phyloP scores from a whole-genome alignment of 2,113 vertebrate species.

The Ancistrus triradiatus region DNA sequence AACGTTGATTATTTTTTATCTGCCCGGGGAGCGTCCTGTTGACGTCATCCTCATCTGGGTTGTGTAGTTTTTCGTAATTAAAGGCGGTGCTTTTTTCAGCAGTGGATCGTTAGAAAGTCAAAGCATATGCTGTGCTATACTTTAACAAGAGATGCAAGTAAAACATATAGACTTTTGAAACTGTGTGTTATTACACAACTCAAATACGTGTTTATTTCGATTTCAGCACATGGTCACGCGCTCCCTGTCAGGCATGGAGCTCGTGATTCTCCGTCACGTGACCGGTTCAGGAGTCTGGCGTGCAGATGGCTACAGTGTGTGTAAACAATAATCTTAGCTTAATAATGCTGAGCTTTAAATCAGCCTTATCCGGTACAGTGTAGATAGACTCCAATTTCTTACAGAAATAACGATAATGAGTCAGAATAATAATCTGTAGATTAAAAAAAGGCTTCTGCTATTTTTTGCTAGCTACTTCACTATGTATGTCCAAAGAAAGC shows the following conservation, averaged over 20 bases:
- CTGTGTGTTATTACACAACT: no score
- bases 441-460: no score
- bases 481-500: no score
- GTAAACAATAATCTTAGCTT: neutral
- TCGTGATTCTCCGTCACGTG: slow-evolving; percentile 48
- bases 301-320: neutral
- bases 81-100: no score
- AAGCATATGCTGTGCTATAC: no score
- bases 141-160: no score
- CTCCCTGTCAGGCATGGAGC: slow-evolving; percentile 22
- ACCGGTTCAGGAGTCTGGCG: neutral
- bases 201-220: neutral
- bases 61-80: neutral
- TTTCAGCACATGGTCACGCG: slow-evolving; percentile 29
- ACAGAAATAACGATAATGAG: no score
- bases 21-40: neutral
- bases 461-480: no score
- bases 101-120: no score
- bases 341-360: neutral
- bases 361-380: no score
- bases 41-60: neutral
- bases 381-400: no score
- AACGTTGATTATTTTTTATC: neutral
- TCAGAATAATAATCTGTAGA: neutral
- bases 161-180: no score